Evolutionary conservation across 2,797 vertebrate species (phyloP), one percentile per base, ranked within the genome.

Genomic region (Scolopax rusticola): DNA sequence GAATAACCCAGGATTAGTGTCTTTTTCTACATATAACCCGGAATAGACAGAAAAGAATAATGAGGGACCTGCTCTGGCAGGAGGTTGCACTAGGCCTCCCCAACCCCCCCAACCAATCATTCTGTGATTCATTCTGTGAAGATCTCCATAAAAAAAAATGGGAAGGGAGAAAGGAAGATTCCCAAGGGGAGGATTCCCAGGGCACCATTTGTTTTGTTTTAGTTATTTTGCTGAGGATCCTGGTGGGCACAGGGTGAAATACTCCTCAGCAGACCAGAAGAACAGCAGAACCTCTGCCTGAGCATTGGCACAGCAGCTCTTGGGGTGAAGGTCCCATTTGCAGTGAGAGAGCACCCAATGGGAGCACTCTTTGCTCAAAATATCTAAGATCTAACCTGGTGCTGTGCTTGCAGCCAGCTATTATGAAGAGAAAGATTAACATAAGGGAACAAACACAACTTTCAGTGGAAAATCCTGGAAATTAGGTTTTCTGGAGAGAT

Each of bases 111-210:
- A 36, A 36, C 36, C 36, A 36, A 53, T 53, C 51, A 7, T 11
- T 53, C 51, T 53, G 28, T 18, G 28, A 53, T 53, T 30, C 51
- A 18, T 53, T 30, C 51, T 53, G 51, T 30, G 51, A 69, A 50
- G 11, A n/a, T 17, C 67, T 64, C n/a, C 20, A 20, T 60, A 12
- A 38, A 41, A 32, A 32, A 30, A 50, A 15, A 0, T 9, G 36
- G 56, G 15, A 24, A 61, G 50, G 51, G n/a, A 40, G 65, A 56
- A 90, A 50, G n/a, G 50, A 64, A 27, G 61, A 13, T 61, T 76
- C 78, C 87, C 7, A 1, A 82, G 87, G 59, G 87, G 75, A 87
- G 40, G 7, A 41, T 47, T 91, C 90, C 75, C 95, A 91, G 71
- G 77, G 27, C 78, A 12, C 28, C 1, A 1, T 0, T 45, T 11